These are phyloP conservation scores for Oryzias melastigma DNA, from an alignment of 2,113 vertebrate genomes.

Conservation along the genomic window DNA sequence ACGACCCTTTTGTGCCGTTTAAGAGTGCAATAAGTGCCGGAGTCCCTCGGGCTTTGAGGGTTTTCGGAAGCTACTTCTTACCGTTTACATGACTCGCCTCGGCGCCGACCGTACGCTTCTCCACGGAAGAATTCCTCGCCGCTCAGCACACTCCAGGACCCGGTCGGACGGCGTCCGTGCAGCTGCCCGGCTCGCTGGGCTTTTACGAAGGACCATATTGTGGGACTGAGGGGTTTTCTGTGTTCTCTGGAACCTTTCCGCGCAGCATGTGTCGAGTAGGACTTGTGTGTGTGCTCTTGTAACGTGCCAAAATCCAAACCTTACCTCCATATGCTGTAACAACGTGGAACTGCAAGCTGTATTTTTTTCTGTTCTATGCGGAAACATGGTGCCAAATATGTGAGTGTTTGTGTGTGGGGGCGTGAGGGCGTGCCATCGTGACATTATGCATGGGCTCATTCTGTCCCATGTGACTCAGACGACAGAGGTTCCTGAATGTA, in stretches of 20 bases:
- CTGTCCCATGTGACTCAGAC: constrained; percentile 30
- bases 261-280: constrained; percentile 7
- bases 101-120: constrained; percentile 18
- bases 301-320: constrained; percentile 62
- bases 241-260: constrained; percentile 11
- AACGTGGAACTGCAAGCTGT: constrained; percentile 54
- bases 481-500: constrained; percentile 65
- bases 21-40: constrained; percentile 61
- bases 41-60: constrained; percentile 33
- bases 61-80: constrained; percentile 33
- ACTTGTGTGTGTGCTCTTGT: constrained; percentile 40
- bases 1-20: constrained; percentile 46
- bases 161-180: background rate
- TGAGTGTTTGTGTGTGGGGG: constrained; percentile 39
- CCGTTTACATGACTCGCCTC: constrained; percentile 51
- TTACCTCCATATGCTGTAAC: constrained; percentile 60
- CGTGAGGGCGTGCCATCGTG: constrained; percentile 6
- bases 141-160: constrained; percentile 13
- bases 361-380: constrained; percentile 67
- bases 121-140: constrained; percentile 31
- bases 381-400: constrained; percentile 71
- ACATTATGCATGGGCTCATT: constrained; percentile 38
- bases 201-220: constrained; percentile 21
- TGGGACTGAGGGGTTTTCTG: constrained; percentile 32
- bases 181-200: background rate